Evolutionary conservation across 2,888 invertebrate genomes (phyloP), one percentile per base, ranked within the genome.

Genomic region (Embidobia sp.): DNA sequence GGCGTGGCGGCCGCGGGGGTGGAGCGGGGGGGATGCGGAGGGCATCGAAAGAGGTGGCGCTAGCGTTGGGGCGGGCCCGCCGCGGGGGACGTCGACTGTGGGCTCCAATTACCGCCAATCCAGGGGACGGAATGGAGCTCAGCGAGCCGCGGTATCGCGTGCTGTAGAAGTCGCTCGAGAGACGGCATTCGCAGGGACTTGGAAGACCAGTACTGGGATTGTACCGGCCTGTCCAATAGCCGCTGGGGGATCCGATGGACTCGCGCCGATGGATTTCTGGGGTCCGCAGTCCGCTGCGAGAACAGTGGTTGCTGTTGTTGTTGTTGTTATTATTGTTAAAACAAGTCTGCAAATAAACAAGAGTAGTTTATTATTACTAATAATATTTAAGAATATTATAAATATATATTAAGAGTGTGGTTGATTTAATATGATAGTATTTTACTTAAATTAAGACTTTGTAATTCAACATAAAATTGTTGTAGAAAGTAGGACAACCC

Each of bases 121-220:
- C 86, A 0, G 89, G 89, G 1, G 88, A 88, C 1, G 88, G 85
- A 61, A 90, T 89, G 8, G 90, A 90, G 0, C 87, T 85, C 59
- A 90, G 73, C 5, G 89, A 89, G 18, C 89, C 89, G 0, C 88
- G 88, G 53, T 90, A 90, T 19, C 89, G 83, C 22, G 87, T 85
- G 2, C 88, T 83, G 63, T 87, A 88, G 8, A 88, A 79, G 73
- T 88, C 88, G n/a, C 85, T 85, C 16, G 87, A 86, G 1, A 88
- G 70, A 0, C 89, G 86, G 51, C 89, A 89, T 3, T 89, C 89
- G 81, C 89, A 89, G 0, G 89, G 89, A 69, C 89, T 89, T 4
- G 88, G 87, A 2, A 87, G 77, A 10, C 87, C 87, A 0, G 85
- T 83, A 19, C 83, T 80, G 0, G 84, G 79, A 69, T 85, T 85